Evolutionary conservation across 1,140 invertebrate genomes (phyloP).

Genomic region (Caenorhabditis inopinata): DNA sequence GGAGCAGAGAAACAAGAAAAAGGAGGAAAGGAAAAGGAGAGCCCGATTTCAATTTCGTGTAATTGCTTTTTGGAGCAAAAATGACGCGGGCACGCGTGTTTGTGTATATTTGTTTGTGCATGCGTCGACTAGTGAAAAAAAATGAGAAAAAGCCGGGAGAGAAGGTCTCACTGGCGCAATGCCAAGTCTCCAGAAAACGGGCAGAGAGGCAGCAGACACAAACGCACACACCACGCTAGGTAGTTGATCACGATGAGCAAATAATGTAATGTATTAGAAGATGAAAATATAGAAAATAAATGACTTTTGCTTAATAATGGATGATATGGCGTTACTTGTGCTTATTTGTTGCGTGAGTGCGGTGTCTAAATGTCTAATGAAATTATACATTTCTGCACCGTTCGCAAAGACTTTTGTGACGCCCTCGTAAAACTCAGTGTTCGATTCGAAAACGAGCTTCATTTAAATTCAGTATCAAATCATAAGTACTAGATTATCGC

Average conservation of each 20-base stretch:
- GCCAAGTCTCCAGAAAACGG: neutral
- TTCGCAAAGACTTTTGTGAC: too few species aligned
- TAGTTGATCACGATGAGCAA: constrained; percentile 29
- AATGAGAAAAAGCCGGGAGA: neutral
- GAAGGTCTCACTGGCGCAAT: neutral
- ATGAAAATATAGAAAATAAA: neutral
- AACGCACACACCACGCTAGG: neutral
- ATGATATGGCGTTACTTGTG: too few species aligned
- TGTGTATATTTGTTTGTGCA: neutral
- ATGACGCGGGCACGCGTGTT: neutral
- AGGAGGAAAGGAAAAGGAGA: neutral
- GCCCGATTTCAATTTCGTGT: constrained; percentile 27
- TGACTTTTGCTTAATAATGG: too few species aligned
- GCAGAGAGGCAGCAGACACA: neutral
- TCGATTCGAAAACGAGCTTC: too few species aligned
- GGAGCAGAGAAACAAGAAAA: neutral
- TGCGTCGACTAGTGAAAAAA: neutral
- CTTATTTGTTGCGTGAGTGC: too few species aligned
- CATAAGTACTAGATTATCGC: too few species aligned
- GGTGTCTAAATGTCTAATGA: too few species aligned
- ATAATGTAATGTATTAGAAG: neutral
- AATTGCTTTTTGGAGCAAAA: constrained; percentile 25
- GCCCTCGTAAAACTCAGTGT: too few species aligned
- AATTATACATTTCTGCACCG: too few species aligned
- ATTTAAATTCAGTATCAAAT: too few species aligned